Evolutionary conservation across 2,797 vertebrate species (phyloP), one percentile per base, ranked within the genome.

Genomic region (Podarcis siculus): DNA sequence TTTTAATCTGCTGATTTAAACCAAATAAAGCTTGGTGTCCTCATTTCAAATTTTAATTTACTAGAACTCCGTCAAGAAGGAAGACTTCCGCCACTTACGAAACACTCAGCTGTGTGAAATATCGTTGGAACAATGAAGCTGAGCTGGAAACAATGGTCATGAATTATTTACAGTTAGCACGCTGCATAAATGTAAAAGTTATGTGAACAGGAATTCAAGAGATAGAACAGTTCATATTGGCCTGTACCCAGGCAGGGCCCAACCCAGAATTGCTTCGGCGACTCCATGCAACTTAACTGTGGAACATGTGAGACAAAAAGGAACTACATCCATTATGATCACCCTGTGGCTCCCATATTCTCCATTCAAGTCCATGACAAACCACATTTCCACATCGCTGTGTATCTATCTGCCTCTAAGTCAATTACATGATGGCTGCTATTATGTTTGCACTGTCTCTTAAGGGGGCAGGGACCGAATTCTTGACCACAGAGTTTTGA

Each of bases 401-500:
- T 23, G 19, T 23, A 64, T 64, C 61, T 64, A 23, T 64, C 21
- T 64, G 61, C 61, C 21, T 23, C 61, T 64, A 64, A 23, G 61
- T 19, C 21, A 64, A 64, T 19, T 21, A 64, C 21, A 64, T 23
- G 21, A 64, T 64, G 61, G 21, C 61, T 64, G 61, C 61, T 23
- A 64, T 64, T 7, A 19, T 64, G 61, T 64, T 5, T 64, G 61
- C 17, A 64, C 61, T 19, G 58, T 61, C 58, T 61, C 58, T 21
- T 61, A 61, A 21, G 21, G 58, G 58, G 66, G 21, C 23, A 25
- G 66, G 27, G 66, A 3, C 77, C 45, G 10, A 35, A 61, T 80
- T 32, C 19, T 35, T 32, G 23, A 37, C 9, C 49, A 79, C 89
- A 89, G 79, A 87, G 67, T 42, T 92, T 88, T 92, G 37, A 23